A percentile compares a stretch with the other conserved stretches of the same genome.
Conservation (phyloP, 2,888 invertebrate species). For the Asteroscopus sphinx region DNA sequence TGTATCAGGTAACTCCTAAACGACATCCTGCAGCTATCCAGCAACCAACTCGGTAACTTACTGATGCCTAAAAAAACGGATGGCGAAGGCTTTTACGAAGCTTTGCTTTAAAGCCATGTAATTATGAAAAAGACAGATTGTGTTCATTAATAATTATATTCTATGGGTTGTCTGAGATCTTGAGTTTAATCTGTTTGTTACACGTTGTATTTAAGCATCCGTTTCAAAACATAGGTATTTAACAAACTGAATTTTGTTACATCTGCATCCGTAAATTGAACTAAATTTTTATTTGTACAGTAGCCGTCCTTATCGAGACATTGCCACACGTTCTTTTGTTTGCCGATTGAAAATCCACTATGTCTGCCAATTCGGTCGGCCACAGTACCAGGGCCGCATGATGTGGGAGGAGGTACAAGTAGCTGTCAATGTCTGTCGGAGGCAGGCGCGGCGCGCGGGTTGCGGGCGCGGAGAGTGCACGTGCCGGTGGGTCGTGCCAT, state of each 20-base stretch:
- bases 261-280: too few relatives aligned
- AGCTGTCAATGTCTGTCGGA: slow-evolving; percentile 67
- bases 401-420: slow-evolving; percentile 68
- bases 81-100: too few relatives aligned
- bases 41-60: too few relatives aligned
- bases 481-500: slow-evolving; percentile 86
- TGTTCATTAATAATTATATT: too few relatives aligned
- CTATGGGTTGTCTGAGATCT: too few relatives aligned
- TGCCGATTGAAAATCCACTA: slow-evolving; percentile 73
- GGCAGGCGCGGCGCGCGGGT: slow-evolving; percentile 57
- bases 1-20: too few relatives aligned
- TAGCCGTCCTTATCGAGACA: slow-evolving; percentile 19
- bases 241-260: slow-evolving; percentile 9
- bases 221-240: background rate
- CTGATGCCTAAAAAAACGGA: too few relatives aligned
- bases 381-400: slow-evolving; percentile 79
- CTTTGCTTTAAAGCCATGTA: too few relatives aligned
- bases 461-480: slow-evolving; percentile 72
- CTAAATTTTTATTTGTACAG: slow-evolving; percentile 26
- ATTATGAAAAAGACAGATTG: too few relatives aligned
- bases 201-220: too few relatives aligned
- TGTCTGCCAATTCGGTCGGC: slow-evolving; percentile 86
- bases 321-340: slow-evolving; percentile 64
- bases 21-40: too few relatives aligned
- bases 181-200: too few relatives aligned